A percentile compares a stretch with the other conserved stretches of the same genome.
Conservation (phyloP, 2,797 vertebrate genomes). For the Echeneis naucrates region DNA sequence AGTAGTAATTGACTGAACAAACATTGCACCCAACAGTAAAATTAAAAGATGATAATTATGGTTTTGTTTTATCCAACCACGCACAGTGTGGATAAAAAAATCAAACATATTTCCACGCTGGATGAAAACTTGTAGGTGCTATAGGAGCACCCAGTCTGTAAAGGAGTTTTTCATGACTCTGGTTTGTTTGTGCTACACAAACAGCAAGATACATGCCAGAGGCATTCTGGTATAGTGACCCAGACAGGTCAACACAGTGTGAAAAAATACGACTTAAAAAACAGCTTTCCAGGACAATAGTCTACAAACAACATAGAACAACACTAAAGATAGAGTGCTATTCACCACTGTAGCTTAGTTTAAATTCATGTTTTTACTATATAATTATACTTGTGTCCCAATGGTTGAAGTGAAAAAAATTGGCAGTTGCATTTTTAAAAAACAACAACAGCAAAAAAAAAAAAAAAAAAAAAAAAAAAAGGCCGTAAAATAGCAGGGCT, state of each 20-base stretch:
- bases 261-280: too few relatives aligned
- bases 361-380: too few relatives aligned
- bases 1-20: conserved; percentile 43
- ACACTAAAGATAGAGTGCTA: too few relatives aligned
- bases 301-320: too few relatives aligned
- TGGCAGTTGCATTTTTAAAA: background rate
- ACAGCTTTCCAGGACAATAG: too few relatives aligned
- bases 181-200: conserved; percentile 22
- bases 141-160: conserved; percentile 40
- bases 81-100: conserved; percentile 42
- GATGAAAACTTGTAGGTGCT: conserved; percentile 54
- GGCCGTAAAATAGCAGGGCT: too few relatives aligned
- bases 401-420: background rate
- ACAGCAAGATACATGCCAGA: background rate
- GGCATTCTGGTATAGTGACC: background rate
- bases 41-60: conserved; percentile 42
- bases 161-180: conserved; percentile 20
- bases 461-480: too few relatives aligned
- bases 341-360: too few relatives aligned
- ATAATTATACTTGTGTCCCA: too few relatives aligned
- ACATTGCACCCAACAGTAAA: conserved; percentile 22
- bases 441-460: background rate
- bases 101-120: conserved; percentile 60
- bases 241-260: too few relatives aligned
- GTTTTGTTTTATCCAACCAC: conserved; percentile 61